These are phyloP conservation scores for Bucco capensis DNA, from an alignment of 2,113 vertebrate species.

Conservation along the genomic window DNA sequence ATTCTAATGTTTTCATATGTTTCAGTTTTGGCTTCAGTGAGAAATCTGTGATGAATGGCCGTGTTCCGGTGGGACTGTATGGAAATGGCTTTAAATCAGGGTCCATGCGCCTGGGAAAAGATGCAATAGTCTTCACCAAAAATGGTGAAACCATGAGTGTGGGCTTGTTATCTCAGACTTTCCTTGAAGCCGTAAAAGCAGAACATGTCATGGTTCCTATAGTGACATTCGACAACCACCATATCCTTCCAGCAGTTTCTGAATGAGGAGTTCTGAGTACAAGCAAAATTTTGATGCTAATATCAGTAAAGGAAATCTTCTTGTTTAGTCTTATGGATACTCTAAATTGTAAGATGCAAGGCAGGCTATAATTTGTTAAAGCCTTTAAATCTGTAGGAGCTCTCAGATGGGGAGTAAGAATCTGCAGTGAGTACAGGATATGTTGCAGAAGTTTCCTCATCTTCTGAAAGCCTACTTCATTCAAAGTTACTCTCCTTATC, in stretches of 20 bases:
- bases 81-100: conserved; percentile 98
- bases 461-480: not conserved
- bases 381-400: not conserved
- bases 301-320: not conserved
- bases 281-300: not conserved
- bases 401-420: not conserved
- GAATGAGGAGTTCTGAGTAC: too few relatives aligned
- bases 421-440: not conserved
- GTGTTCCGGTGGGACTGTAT: conserved; percentile 88
- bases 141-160: conserved; percentile 80
- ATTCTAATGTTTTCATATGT: not conserved
- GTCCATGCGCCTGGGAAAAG: conserved; percentile 93
- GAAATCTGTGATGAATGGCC: conserved; percentile 82
- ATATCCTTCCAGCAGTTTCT: conserved; percentile 82
- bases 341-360: not conserved
- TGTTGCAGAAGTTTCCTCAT: not conserved
- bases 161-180: conserved; percentile 93
- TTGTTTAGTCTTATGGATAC: not conserved
- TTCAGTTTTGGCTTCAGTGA: conserved; percentile 95
- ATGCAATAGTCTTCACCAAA: conserved; percentile 92
- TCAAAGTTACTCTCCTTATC: conserved; percentile 72
- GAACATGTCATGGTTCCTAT: conserved; percentile 89
- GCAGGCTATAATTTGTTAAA: not conserved
- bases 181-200: conserved; percentile 79
- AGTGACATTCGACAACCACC: conserved; percentile 65